phyloP scores from a whole-genome alignment of 92 coral and sea anemone genomes.

The Chrysogorgia sp. region DNA sequence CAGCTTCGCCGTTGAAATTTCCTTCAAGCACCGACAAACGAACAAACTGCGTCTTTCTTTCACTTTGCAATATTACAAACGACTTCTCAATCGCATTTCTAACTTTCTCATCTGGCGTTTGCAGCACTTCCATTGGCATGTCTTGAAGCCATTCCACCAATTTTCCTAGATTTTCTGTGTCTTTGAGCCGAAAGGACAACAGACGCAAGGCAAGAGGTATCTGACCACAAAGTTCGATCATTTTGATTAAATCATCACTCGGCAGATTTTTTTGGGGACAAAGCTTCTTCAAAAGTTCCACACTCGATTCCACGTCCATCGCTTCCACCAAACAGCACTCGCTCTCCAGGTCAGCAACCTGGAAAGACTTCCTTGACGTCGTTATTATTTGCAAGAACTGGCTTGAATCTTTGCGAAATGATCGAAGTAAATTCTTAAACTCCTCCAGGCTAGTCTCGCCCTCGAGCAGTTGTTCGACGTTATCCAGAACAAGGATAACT shows the following conservation, averaged over 20 bases:
- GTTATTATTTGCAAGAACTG: slow-evolving; percentile 2
- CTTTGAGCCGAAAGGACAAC: not conserved
- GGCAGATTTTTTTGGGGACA: not conserved
- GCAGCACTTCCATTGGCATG: not conserved
- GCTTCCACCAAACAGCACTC: not conserved
- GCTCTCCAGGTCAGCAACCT: not conserved
- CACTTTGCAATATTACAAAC: not conserved
- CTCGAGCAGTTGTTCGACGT: slow-evolving; percentile 18
- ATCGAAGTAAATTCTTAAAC: not conserved
- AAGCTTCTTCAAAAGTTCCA: slow-evolving; percentile 11
- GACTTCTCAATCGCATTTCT: slow-evolving; percentile 3
- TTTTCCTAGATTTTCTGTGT: not conserved
- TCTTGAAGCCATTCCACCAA: not conserved
- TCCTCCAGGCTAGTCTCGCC: not conserved
- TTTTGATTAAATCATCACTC: not conserved
- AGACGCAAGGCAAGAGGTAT: slow-evolving; percentile 22
- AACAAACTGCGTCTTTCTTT: not conserved
- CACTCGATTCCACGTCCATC: not conserved
- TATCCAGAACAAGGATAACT: slow-evolving; percentile 18
- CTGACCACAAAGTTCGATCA: slow-evolving; percentile 13
- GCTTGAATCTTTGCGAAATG: not conserved
- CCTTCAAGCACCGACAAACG: slow-evolving; percentile 8
- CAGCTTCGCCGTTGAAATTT: slow-evolving; percentile 8
- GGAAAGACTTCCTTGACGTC: slow-evolving; percentile 3
- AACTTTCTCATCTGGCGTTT: slow-evolving; percentile 5